phyloP scores from a whole-genome alignment of 2,888 invertebrate genomes.

The Spisula solida region DNA sequence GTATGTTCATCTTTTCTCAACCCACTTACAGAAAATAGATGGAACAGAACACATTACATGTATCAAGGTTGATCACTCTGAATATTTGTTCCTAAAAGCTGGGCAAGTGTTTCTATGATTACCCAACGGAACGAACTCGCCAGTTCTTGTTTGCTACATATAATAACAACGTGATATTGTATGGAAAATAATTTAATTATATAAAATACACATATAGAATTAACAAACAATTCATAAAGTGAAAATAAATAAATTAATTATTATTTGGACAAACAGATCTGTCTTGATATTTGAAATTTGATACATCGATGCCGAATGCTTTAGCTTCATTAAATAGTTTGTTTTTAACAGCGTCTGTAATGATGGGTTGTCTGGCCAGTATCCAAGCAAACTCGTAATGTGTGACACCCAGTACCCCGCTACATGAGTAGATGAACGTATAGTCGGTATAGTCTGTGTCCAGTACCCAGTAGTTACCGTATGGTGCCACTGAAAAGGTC shows the following conservation, averaged over 20 bases:
- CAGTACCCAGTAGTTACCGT: constrained; percentile 78
- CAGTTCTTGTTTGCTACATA: too few species aligned
- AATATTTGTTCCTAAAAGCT: too few species aligned
- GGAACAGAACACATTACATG: too few species aligned
- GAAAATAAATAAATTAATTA: not conserved
- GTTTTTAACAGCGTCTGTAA: constrained; percentile 63
- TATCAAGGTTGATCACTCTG: too few species aligned
- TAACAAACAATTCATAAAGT: not conserved
- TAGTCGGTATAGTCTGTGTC: constrained; percentile 78
- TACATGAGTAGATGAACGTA: constrained; percentile 78
- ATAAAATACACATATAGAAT: not conserved
- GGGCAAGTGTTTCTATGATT: too few species aligned
- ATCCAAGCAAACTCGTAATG: constrained; percentile 80
- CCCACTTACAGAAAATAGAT: too few species aligned
- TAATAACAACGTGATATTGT: not conserved
- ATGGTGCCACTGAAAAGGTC: constrained; percentile 71
- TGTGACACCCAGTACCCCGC: constrained; percentile 67
- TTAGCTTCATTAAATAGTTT: constrained; percentile 68
- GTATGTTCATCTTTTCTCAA: too few species aligned
- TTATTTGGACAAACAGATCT: constrained; percentile 66
- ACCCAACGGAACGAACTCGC: too few species aligned
- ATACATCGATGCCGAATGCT: constrained; percentile 67
- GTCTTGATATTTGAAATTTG: constrained; percentile 66
- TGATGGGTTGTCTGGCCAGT: constrained; percentile 70
- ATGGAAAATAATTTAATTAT: not conserved